These are phyloP conservation scores for Percina caprodes DNA, from an alignment of 2,113 vertebrate genomes.

Conservation along the genomic window DNA sequence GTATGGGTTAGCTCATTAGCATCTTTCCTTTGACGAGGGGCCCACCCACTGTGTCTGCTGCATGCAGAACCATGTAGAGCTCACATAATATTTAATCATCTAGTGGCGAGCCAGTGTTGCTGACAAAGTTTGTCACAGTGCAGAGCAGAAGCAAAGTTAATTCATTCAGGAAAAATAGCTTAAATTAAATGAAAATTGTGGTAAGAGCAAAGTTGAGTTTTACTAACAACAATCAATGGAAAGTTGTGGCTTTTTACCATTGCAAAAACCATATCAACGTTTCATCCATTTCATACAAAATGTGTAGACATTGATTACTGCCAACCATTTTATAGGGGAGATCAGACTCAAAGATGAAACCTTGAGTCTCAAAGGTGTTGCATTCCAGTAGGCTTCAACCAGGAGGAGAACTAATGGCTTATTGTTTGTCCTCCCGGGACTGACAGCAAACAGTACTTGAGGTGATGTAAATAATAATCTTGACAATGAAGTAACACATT, in stretches of 20 bases:
- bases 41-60: slow-evolving; percentile 78
- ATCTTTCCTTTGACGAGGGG: slow-evolving; percentile 74
- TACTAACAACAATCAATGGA: background rate
- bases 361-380: slow-evolving; percentile 11
- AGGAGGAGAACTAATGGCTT: slow-evolving; percentile 16
- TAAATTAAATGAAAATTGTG: slow-evolving; percentile 41
- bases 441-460: background rate
- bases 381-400: slow-evolving; percentile 3
- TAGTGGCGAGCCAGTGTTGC: slow-evolving; percentile 66
- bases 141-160: slow-evolving; percentile 33
- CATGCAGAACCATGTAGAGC: slow-evolving; percentile 52
- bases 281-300: background rate
- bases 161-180: slow-evolving; percentile 53
- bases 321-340: background rate
- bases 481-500: background rate
- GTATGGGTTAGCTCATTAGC: slow-evolving; percentile 74
- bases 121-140: slow-evolving; percentile 60
- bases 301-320: background rate
- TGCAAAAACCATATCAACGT: background rate
- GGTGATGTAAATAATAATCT: background rate
- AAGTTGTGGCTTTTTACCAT: background rate
- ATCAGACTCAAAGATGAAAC: background rate
- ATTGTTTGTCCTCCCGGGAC: slow-evolving; percentile 13
- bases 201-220: slow-evolving; percentile 45
- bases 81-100: slow-evolving; percentile 69